These are phyloP conservation scores for Chionomys nivalis DNA, from an alignment of 2,113 vertebrate species.

Conservation along the genomic window DNA sequence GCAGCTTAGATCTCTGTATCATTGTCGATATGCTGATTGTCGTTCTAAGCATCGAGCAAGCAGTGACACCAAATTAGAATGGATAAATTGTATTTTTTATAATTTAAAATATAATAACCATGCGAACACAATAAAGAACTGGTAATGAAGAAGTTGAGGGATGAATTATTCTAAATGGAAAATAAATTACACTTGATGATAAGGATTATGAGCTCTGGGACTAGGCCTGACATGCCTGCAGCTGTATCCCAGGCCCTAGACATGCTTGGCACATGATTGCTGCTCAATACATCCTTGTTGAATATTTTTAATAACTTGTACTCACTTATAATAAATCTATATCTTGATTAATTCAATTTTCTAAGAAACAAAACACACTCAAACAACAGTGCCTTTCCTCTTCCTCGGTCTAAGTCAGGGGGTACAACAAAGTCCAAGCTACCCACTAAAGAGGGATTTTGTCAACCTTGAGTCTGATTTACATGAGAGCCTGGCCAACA, in stretches of 20 bases:
- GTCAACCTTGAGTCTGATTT: background rate
- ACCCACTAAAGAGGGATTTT: background rate
- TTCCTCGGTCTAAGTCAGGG: background rate
- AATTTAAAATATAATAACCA: conserved; percentile 5
- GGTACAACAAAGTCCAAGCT: accelerated
- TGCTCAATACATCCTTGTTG: background rate
- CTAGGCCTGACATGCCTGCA: accelerated
- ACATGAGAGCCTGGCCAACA: background rate
- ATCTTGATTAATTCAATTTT: conserved; percentile 29
- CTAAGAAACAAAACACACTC: background rate
- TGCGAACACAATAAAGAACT: background rate
- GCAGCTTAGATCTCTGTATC: background rate
- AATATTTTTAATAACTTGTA: conserved; percentile 24
- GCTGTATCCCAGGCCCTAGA: background rate
- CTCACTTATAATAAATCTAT: conserved; percentile 29
- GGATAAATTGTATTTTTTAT: background rate
- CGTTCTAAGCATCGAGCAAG: background rate
- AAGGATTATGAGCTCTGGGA: background rate
- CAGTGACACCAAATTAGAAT: background rate
- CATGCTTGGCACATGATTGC: background rate
- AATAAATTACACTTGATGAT: background rate
- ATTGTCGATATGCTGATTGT: accelerated
- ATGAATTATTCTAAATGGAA: background rate
- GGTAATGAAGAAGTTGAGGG: background rate
- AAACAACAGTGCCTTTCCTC: background rate